phyloP scores from a whole-genome alignment of 1,140 invertebrate species.

The Bombus consobrinus region DNA sequence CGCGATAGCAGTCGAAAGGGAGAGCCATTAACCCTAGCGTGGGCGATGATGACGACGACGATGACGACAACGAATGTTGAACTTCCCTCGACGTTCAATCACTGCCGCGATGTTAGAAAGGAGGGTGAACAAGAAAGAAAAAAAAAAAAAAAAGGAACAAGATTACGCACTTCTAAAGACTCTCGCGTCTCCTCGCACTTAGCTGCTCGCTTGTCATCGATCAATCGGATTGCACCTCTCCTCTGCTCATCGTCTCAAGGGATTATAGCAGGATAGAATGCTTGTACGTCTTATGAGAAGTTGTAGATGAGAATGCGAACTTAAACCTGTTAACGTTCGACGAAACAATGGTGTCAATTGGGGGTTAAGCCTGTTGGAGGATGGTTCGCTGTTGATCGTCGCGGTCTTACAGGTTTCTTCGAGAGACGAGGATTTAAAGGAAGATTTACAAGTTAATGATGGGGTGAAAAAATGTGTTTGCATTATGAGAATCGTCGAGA shows the following conservation, averaged over 20 bases:
- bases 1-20: too few relatives aligned
- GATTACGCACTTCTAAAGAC: conserved; percentile 58
- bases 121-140: not conserved
- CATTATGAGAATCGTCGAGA: too few relatives aligned
- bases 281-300: not conserved
- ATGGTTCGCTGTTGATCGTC: not conserved
- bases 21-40: too few relatives aligned
- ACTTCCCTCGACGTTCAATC: too few relatives aligned
- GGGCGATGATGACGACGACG: too few relatives aligned
- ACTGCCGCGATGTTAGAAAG: too few relatives aligned
- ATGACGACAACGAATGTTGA: too few relatives aligned
- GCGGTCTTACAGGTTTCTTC: not conserved
- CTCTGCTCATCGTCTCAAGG: conserved; percentile 38
- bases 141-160: conserved; percentile 1
- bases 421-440: not conserved
- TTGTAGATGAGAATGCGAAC: not conserved
- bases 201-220: conserved; percentile 22
- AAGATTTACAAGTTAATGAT: not conserved
- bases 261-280: not conserved
- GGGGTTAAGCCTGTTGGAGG: not conserved
- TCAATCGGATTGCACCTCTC: conserved; percentile 29
- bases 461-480: too few relatives aligned
- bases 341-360: not conserved
- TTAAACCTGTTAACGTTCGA: conserved; percentile 13
- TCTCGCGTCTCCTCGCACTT: conserved; percentile 26